These are phyloP conservation scores for Oreochromis spilurus DNA, from an alignment of 2,113 vertebrate species.

Conservation along the genomic window DNA sequence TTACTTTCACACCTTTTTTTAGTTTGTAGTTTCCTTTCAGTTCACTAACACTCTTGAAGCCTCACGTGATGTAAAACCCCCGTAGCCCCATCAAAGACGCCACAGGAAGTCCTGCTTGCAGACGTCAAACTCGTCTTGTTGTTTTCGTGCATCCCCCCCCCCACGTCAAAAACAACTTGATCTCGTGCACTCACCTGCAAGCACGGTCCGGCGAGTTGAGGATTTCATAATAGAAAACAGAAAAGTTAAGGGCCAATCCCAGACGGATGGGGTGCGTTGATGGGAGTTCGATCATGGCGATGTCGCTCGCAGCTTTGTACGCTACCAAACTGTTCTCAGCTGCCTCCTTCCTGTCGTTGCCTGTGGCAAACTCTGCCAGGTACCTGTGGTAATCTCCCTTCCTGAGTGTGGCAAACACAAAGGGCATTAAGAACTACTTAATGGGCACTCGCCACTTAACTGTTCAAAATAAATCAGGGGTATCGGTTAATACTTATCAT, in stretches of 20 bases:
- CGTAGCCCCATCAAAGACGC: neutral
- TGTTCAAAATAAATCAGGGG: neutral
- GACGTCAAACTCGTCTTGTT: neutral
- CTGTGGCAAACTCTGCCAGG: conserved; percentile 95
- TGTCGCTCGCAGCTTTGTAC: conserved; percentile 96
- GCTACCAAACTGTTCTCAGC: conserved; percentile 97
- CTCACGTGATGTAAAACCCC: neutral
- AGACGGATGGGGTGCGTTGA: conserved; percentile 95
- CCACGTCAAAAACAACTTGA: rapidly evolving
- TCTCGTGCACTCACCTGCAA: conserved; percentile 77
- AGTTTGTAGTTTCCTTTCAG: neutral
- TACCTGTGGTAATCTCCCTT: conserved; percentile 99
- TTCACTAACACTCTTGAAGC: neutral
- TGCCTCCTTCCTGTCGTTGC: conserved; percentile 97
- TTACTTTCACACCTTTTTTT: neutral
- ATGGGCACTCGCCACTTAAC: rapidly evolving
- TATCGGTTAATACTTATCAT: rapidly evolving
- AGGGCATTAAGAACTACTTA: neutral
- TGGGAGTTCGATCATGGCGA: conserved; percentile 93
- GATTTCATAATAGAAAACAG: conserved; percentile 99
- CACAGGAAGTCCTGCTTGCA: neutral
- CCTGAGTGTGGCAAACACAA: conserved; percentile 65
- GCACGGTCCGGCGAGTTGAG: conserved; percentile 98
- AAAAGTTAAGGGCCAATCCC: conserved; percentile 96
- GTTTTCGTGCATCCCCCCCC: rapidly evolving